Base-by-base conservation (phyloP, 2,888 invertebrate species). In the Eupithecia inturbata region DNA sequence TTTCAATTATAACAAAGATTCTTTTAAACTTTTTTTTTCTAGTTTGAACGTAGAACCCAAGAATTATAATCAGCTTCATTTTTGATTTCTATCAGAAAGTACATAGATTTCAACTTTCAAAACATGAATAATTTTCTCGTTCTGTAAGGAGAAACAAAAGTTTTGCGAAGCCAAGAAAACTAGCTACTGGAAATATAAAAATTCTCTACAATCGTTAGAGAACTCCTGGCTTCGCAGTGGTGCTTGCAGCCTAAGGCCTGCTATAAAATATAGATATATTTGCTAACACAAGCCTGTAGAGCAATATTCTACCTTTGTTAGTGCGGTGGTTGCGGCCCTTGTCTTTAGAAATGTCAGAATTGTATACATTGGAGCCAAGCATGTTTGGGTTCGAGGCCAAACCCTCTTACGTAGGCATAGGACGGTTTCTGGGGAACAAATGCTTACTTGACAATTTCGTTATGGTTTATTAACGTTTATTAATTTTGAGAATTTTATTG, bases 261-360 rank as follows among this genome's bases (percentile, higher is more conserved):
- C 77, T 78, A 80, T 84, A 80, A 86, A 86, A 82, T 84, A 83
- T 85, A 82, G 77, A 78, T 78, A 78, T 80, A 77, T 81, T 72
- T 76, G 74, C 75, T 82, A 80, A 80, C 77, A 79, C 79, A 81
- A 71, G 72, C 79, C 41, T 71, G 60, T 76, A 76, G 81, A 81
- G 77, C 80, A 79, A 78, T 79, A 81, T 79, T 78, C 74, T 81
- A 77, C 77, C 78, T 77, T 78, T 78, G 78, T 77, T 71, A 78
- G 72, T 68, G 64, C 64, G 26, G 72, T 62, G 75, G 69, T 72
- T 49, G 70, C 39, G 69, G 68, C 75, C 74, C 77, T 74, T 78
- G 77, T 78, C 77, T 74, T 78, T 72, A 71, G 74, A 78, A 72
- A 75, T 77, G 69, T 74, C 78, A 72, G 72, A 77, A 72, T 69